Evolutionary conservation across 2,113 vertebrate species (phyloP).

Genomic region (Salminus brasiliensis): DNA sequence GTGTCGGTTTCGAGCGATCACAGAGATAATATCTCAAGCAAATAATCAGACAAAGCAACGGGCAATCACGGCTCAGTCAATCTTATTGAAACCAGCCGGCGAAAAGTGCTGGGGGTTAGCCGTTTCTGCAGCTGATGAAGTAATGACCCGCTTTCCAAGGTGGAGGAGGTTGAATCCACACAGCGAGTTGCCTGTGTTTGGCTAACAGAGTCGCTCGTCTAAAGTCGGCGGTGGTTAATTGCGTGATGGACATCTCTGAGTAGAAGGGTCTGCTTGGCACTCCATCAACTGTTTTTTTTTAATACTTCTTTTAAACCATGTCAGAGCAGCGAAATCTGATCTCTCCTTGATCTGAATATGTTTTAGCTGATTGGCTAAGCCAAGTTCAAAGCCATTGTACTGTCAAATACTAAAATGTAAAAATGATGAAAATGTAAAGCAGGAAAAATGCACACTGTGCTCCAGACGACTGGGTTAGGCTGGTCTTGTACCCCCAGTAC

Average conservation of each 20-base stretch:
- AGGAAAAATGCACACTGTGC: too few relatives aligned
- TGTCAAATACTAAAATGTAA: too few relatives aligned
- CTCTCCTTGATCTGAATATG: too few relatives aligned
- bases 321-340: too few relatives aligned
- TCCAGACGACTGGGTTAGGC: too few relatives aligned
- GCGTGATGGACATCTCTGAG: background rate
- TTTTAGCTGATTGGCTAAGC: too few relatives aligned
- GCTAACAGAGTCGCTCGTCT: conserved; percentile 7
- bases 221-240: background rate
- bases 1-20: conserved; percentile 48
- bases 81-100: conserved; percentile 16
- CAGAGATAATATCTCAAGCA: conserved; percentile 42
- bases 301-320: too few relatives aligned
- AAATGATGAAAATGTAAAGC: too few relatives aligned
- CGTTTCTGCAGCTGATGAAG: conserved; percentile 27
- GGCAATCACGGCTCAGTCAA: conserved; percentile 45
- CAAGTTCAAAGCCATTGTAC: too few relatives aligned
- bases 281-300: too few relatives aligned
- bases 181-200: background rate
- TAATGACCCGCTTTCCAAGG: conserved; percentile 30
- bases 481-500: too few relatives aligned
- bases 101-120: conserved; percentile 24
- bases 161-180: background rate
- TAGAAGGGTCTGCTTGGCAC: background rate
- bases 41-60: conserved; percentile 54